These are phyloP conservation scores for Diplosoma virens DNA, from an alignment of 23 tunicate species.

Conservation along the genomic window DNA sequence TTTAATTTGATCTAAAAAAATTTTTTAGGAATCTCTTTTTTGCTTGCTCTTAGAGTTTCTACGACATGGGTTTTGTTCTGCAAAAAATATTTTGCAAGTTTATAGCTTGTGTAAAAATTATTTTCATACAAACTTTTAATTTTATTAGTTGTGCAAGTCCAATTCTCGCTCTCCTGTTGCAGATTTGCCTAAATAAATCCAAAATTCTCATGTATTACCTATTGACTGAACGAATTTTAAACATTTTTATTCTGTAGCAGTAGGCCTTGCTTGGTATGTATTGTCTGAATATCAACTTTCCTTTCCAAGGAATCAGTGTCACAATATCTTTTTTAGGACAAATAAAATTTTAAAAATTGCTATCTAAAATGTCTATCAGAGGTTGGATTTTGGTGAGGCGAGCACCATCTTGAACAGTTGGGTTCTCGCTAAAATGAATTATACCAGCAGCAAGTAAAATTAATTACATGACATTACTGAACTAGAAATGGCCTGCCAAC, in stretches of 20 bases:
- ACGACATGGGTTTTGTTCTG: background rate
- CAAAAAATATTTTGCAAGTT: background rate
- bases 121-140: too few species aligned
- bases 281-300: background rate
- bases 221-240: background rate
- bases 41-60: background rate
- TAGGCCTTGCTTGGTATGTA: background rate
- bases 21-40: too few species aligned
- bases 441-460: background rate
- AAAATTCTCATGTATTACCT: background rate
- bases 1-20: too few species aligned
- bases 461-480: background rate
- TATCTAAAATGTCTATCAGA: background rate
- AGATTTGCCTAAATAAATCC: background rate
- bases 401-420: background rate
- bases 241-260: constrained; percentile 3
- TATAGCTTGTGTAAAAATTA: too few species aligned
- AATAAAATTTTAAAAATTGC: background rate
- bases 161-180: too few species aligned
- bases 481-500: background rate
- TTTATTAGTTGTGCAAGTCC: too few species aligned
- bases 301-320: constrained; percentile 1
- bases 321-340: constrained; percentile 20
- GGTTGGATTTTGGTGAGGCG: constrained; percentile 12
- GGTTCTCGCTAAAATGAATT: background rate